phyloP scores from a whole-genome alignment of 2,797 vertebrate species.

The Sylvia borin region DNA sequence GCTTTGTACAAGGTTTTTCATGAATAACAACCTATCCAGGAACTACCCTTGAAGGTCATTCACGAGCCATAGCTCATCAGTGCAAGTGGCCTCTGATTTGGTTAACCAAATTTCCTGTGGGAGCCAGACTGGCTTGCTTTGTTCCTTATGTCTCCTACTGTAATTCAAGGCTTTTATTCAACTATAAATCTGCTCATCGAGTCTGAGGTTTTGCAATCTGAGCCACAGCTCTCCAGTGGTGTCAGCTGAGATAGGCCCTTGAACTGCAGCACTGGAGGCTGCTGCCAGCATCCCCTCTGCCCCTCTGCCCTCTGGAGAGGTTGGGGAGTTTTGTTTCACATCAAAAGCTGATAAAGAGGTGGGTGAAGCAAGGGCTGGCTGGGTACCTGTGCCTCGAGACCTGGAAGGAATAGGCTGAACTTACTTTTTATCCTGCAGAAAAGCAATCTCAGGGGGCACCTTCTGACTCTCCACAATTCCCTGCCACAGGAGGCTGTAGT shows the following conservation, averaged over 20 bases:
- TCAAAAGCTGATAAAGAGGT: not conserved
- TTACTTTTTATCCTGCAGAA: not conserved
- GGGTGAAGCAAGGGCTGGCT: not conserved
- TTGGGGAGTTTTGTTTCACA: accelerated
- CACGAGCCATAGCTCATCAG: not conserved
- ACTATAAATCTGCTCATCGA: not conserved
- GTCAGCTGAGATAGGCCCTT: not conserved
- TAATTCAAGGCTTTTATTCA: conserved; percentile 17
- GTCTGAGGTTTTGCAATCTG: not conserved
- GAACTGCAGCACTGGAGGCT: accelerated
- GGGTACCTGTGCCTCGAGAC: not conserved
- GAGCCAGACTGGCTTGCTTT: not conserved
- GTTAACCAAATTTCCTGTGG: not conserved
- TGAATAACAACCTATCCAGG: not conserved
- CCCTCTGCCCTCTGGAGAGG: not conserved
- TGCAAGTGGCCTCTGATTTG: not conserved
- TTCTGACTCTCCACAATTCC: not conserved
- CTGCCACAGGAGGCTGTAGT: not conserved
- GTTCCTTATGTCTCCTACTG: not conserved
- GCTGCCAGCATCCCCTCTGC: not conserved
- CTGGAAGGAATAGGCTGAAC: not conserved
- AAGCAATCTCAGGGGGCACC: accelerated
- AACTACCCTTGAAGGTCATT: not conserved
- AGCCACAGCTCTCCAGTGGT: not conserved
- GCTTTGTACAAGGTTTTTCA: not conserved